Base-by-base conservation (phyloP, 1,140 invertebrate genomes). In the Drosophila eugracilis region DNA sequence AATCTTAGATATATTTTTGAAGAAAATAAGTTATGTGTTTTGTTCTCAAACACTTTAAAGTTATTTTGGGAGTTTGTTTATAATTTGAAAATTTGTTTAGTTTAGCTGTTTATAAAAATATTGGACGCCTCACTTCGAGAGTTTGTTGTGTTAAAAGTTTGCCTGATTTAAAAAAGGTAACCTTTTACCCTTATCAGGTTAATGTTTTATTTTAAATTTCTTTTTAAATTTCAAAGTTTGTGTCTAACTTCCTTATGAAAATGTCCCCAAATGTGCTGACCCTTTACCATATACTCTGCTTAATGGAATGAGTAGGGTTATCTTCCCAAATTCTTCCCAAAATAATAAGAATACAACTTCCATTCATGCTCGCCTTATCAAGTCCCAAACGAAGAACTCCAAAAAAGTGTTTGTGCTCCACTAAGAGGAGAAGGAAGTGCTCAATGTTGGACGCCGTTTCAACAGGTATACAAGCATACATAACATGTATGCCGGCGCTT, bases 401-500 rank as follows among this genome's bases (percentile, higher is more conserved):
- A 6, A 24, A 30, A 21, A 15, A 24, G 12, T 22, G 24, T 58
- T 48, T 54, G 32, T 24, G 57, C 4, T 37, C 24, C 49, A 50
- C 39, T 45, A 55, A 21, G 49, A 21, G 21, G 36, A 65, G 30
- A n/a, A 83, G 74, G 73, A 80, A 80, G 58, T 62, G 41, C 24
- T 37, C 59, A 66, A 69, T n/a, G n/a, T 80, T 53, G 50, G 52
- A 37, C 42, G 34, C 59, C 37, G 32, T 14, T 36, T 21, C 28
- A n/a, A n/a, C n/a, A 52, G 74, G 47, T 57, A 54, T 37, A 66
- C 15, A 26, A 28, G 39, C 30, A 39, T 30, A 63, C 42, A 69
- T 59, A 26, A 26, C 30, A 67, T 58, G 54, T 58, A 54, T 53
- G 50, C 47, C 72, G 80, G 66, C 81, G 72, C 80, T 85, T 85